Percentiles rank a stretch among this genome's conserved stretches.
Evolutionary conservation across 2,797 vertebrate species (phyloP).

Genomic region (Remorina albescens): DNA sequence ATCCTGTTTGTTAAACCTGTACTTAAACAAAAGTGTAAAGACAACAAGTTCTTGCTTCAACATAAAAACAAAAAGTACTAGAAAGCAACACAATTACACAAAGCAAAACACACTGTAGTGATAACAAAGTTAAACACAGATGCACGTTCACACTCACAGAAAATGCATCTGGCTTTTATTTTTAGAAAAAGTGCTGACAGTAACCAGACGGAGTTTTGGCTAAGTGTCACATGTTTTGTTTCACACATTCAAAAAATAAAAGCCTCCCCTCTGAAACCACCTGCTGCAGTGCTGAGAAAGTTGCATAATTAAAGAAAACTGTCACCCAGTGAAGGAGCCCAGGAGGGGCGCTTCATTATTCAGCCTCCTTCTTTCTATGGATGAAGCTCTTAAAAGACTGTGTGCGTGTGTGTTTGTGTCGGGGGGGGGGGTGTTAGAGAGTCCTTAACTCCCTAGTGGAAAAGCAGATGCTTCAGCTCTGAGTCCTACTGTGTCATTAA

Average conservation of each 20-base stretch:
- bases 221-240: slow-evolving; percentile 25
- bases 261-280: slow-evolving; percentile 39
- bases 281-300: slow-evolving; percentile 46
- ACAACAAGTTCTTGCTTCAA: no score
- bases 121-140: slow-evolving; percentile 30
- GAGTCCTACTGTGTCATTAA: background rate
- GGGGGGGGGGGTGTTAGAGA: background rate
- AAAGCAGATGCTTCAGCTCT: slow-evolving; percentile 42
- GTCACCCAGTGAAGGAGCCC: slow-evolving; percentile 29
- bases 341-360: slow-evolving; percentile 66
- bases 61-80: no score
- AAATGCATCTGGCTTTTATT: background rate
- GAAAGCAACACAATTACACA: background rate
- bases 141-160: slow-evolving; percentile 40
- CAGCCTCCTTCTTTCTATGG: slow-evolving; percentile 51
- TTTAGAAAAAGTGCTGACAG: slow-evolving; percentile 52
- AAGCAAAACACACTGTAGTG: background rate
- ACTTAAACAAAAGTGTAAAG: no score
- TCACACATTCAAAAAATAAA: slow-evolving; percentile 47
- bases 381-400: slow-evolving; percentile 28
- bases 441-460: background rate
- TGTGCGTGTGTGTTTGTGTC: slow-evolving; percentile 8
- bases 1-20: background rate
- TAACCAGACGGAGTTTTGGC: background rate
- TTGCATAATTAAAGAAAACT: slow-evolving; percentile 84